Conservation (phyloP, 1,140 invertebrate species). For the Pseudomyrmex dendroicus region DNA sequence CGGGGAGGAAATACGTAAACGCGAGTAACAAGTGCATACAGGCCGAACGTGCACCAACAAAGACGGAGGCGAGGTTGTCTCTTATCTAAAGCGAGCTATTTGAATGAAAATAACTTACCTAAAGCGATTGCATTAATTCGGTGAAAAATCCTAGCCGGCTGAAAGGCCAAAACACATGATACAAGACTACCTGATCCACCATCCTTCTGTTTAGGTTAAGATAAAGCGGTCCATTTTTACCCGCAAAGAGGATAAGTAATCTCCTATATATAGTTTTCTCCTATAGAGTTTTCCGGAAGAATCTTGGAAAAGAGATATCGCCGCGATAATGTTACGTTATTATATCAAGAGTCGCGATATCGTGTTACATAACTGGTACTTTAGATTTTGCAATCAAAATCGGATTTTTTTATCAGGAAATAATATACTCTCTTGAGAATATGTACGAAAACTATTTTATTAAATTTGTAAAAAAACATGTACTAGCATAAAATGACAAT, state of each 20-base stretch:
- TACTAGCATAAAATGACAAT: too few species aligned
- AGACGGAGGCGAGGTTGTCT: not conserved
- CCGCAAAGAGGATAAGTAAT: not conserved
- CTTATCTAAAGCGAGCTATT: constrained; percentile 31
- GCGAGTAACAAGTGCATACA: constrained; percentile 47
- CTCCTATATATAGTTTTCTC: too few species aligned
- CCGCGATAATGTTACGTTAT: not conserved
- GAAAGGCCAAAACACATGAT: not conserved
- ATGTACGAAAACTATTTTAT: too few species aligned
- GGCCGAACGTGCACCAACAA: constrained; percentile 10
- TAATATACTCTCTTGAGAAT: too few species aligned
- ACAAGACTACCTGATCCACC: not conserved
- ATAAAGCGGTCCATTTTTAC: constrained; percentile 1
- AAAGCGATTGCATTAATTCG: constrained; percentile 26
- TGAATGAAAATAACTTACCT: constrained; percentile 20
- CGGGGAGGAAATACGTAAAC: constrained; percentile 20
- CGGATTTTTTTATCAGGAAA: too few species aligned
- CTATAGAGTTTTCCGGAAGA: not conserved
- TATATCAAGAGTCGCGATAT: constrained; percentile 8
- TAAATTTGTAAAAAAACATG: too few species aligned
- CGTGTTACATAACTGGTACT: not conserved
- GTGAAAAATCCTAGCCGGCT: not conserved
- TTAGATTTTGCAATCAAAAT: not conserved
- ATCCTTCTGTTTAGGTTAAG: not conserved
- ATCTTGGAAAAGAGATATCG: not conserved